Percentiles rank a stretch among this genome's conserved stretches.
Evolutionary conservation across 2,113 vertebrate genomes (phyloP).

Genomic region (Caloenas nicobarica): DNA sequence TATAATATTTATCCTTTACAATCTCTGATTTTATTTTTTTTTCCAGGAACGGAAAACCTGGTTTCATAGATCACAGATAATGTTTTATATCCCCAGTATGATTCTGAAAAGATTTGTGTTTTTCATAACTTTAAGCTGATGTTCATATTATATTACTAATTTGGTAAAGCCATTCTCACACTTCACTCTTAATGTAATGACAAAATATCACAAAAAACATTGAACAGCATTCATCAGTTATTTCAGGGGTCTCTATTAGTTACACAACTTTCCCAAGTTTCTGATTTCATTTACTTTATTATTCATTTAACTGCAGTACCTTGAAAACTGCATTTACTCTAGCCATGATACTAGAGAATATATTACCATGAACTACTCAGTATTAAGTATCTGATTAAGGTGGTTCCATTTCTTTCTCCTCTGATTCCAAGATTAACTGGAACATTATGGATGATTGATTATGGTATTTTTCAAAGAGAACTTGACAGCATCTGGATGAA

Average conservation of each 20-base stretch:
- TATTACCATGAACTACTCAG: neutral
- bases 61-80: neutral
- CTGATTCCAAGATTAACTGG: neutral
- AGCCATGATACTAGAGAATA: neutral
- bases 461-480: neutral
- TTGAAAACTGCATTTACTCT: neutral
- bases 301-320: neutral
- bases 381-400: neutral
- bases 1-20: neutral
- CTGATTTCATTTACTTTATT: neutral
- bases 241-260: neutral
- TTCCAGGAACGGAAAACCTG: neutral
- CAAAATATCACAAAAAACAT: neutral
- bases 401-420: neutral
- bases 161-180: neutral
- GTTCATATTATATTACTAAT: neutral
- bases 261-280: neutral
- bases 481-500: neutral
- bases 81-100: neutral
- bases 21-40: neutral
- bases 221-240: neutral
- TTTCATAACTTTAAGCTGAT: neutral
- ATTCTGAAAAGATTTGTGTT: neutral
- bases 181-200: rapidly evolving
- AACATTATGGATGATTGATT: neutral